Base-by-base conservation (phyloP, 2,888 invertebrate genomes). In the Achlya flavicornis region DNA sequence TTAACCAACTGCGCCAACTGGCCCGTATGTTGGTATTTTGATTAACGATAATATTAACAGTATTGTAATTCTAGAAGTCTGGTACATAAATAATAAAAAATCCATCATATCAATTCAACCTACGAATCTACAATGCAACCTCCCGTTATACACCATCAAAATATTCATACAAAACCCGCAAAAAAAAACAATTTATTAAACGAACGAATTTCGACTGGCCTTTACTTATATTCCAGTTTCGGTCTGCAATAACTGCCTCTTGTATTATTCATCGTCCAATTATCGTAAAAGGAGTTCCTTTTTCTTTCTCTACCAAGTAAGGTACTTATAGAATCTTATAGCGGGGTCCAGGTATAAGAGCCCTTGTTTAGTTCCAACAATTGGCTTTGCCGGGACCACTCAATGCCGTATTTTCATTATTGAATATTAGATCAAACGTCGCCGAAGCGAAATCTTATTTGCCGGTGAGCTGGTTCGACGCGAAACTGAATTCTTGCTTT, bases 201-300 rank as follows among this genome's bases (percentile, higher is more conserved):
- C 41, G 19, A 53, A 53, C 19, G 68, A 71, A 76, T 78, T 78
- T 78, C 75, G 74, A 78, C 73, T 77, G 82, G 79, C 81, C 81
- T 53, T n/a, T 53, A n/a, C 76, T 85, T 88, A 87, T 88, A 87
- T 88, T 86, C 80, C 87, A 41, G 60, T 89, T 84, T 76, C 83
- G 81, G 81, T 78, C 75, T 83, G 84, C 87, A 88, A 90, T 92
- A 93, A 92, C 89, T 83, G 87, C 83, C 90, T 90, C 79, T 88
- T 94, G 93, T 94, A 92, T 94, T 94, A 94, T 94, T 94, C 94
- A 94, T 90, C 83, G 88, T 85, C 92, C 94, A 94, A 94, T 94
- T 94, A 94, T 89, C 88, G 88, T 89, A 87, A 92, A 91, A 91
- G 91, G 90, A 91, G 91, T 89, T 88, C 86, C 88, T 88, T 90